A percentile compares a stretch with the other conserved stretches of the same genome.
phyloP scores from a whole-genome alignment of 2,113 vertebrate genomes.

The Parus major region DNA sequence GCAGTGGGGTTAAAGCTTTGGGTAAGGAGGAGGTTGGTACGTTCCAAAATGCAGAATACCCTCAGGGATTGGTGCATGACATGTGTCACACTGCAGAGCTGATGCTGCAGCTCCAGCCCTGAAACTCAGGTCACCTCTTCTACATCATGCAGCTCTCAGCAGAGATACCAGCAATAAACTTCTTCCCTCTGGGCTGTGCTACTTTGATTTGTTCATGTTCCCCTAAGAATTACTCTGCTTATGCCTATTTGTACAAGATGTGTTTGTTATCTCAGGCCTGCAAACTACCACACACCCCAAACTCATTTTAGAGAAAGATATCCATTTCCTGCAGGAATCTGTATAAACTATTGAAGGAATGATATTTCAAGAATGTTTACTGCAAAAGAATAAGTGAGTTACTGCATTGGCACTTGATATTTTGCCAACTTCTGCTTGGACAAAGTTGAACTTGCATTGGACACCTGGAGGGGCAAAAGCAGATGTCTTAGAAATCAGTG shows the following conservation, averaged over 20 bases:
- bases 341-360: not conserved
- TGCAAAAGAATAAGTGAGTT: not conserved
- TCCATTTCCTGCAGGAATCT: not conserved
- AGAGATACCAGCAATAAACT: not conserved
- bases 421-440: not conserved
- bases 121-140: not conserved
- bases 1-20: not conserved
- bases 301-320: not conserved
- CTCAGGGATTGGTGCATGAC: not conserved
- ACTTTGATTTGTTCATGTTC: not conserved
- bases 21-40: not conserved
- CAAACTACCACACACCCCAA: not conserved
- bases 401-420: not conserved
- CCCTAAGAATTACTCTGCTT: not conserved
- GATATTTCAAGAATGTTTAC: not conserved
- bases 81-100: not conserved
- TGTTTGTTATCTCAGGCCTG: not conserved
- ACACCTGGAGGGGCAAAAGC: not conserved
- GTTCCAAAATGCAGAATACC: not conserved
- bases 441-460: not conserved
- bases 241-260: not conserved
- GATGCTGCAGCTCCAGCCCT: constrained; percentile 1
- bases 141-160: not conserved
- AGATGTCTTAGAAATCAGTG: not conserved
- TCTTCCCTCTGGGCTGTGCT: not conserved